Evolutionary conservation across 2,888 invertebrate species (phyloP), one percentile per base, ranked within the genome.

Genomic region (Diarsia mendica): DNA sequence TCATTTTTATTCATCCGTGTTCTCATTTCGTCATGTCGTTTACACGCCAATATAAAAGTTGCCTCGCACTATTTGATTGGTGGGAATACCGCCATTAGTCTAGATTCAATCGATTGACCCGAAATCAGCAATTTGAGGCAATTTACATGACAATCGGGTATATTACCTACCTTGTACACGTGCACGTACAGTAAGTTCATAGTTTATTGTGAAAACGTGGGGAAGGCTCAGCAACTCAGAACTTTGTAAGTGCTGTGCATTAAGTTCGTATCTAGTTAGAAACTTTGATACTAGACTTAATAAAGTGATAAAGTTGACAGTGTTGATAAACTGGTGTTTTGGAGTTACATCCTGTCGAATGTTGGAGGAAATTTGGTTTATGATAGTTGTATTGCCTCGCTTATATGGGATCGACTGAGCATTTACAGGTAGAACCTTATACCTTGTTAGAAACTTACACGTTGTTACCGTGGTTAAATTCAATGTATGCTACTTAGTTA

Each of bases 261-360:
- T 80, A 80, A 86, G 80, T 86, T 83, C 18, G 10, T 71, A 68
- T 73, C 49, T 55, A 61, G 75, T 73, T 75, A 58, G 55, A 74
- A 86, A 83, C 76, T 86, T 82, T 44, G 76, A 73, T 75, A 70
- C 74, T 79, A 79, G 55, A 82, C 79, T 74, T 80, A 78, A 70
- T 71, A 74, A 77, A 84, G 64, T 79, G 75, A 79, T 79, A 65
- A 85, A 85, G 79, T 85, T 81, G 75, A 71, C 74, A 72, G 63
- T 67, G 84, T 78, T 72, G 74, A 79, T 82, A 86, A 58, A 79
- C 84, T 75, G 51, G 48, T 81, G 66, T 72, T 70, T 72, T 51
- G 44, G 64, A 79, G 80, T 72, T 84, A 72, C 71, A 18, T 72
- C 67, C 72, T 68, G 63, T 55, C 64, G 72, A 77, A 81, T 63